Evolutionary conservation across 37 sponge, comb jelly and placozoan species (phyloP).

Genomic region (Tethya wilhelma): DNA sequence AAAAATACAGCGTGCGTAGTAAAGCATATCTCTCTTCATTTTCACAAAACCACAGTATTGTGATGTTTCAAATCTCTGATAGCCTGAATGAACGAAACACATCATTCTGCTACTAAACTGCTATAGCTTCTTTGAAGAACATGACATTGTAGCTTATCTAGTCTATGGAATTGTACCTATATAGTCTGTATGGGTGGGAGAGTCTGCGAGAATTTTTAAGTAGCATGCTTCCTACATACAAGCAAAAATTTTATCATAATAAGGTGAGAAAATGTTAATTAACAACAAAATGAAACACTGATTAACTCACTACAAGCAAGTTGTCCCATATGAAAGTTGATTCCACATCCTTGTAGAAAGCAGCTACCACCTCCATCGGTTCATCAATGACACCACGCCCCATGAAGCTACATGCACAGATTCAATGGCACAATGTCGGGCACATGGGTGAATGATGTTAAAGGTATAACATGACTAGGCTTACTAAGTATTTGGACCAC

Average conservation of each 20-base stretch:
- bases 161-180: neutral
- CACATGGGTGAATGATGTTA: no score
- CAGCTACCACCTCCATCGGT: conserved; percentile 37
- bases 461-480: no score
- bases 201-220: neutral
- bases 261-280: neutral
- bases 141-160: neutral
- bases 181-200: neutral
- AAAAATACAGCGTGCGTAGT: conserved; percentile 1
- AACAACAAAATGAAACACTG: neutral
- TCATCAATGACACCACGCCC: conserved; percentile 56
- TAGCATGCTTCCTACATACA: conserved; percentile 4
- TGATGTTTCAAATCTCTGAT: conserved; percentile 9
- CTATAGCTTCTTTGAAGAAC: no score
- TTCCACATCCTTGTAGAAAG: conserved; percentile 13
- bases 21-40: conserved; percentile 38
- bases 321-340: conserved; percentile 20
- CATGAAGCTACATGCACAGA: conserved; percentile 37
- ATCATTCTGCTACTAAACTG: neutral
- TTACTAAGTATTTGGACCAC: neutral
- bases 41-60: conserved; percentile 12
- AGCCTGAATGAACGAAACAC: neutral
- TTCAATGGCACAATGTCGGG: no score
- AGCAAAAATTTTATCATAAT: neutral
- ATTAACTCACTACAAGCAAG: conserved; percentile 23